Conservation (phyloP, 1,140 invertebrate species). For the Diprion similis region DNA sequence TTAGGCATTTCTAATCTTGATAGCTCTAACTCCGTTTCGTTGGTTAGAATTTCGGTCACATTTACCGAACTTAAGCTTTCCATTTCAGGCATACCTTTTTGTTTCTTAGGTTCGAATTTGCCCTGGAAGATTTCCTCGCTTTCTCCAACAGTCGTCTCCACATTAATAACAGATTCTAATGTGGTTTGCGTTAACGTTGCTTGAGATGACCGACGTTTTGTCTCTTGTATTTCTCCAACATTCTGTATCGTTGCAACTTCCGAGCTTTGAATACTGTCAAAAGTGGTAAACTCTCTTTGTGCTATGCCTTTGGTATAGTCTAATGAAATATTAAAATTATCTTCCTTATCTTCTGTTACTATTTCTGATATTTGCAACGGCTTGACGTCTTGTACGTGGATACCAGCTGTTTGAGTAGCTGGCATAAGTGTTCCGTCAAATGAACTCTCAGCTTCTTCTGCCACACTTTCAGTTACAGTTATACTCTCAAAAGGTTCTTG, state of each 20-base stretch:
- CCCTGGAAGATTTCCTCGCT: slow-evolving; percentile 37
- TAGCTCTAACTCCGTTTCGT: slow-evolving; percentile 45
- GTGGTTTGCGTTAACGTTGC: slow-evolving; percentile 54
- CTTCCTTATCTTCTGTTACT: slow-evolving; percentile 54
- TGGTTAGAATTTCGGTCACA: slow-evolving; percentile 37
- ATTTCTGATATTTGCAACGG: slow-evolving; percentile 57
- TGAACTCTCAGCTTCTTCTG: slow-evolving; percentile 52
- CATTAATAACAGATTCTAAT: slow-evolving; percentile 55
- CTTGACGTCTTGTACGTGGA: slow-evolving; percentile 54
- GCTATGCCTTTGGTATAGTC: slow-evolving; percentile 35
- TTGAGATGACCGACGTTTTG: slow-evolving; percentile 41
- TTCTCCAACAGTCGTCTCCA: slow-evolving; percentile 51
- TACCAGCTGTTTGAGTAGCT: slow-evolving; percentile 41
- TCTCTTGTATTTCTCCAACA: slow-evolving; percentile 40
- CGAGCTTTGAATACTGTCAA: slow-evolving; percentile 48
- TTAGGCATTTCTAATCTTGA: slow-evolving; percentile 16
- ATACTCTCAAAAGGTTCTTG: slow-evolving; percentile 55
- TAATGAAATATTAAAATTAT: slow-evolving; percentile 32
- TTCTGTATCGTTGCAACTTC: slow-evolving; percentile 49
- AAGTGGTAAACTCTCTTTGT: slow-evolving; percentile 42
- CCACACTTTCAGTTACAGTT: slow-evolving; percentile 49
- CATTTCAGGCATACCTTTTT: slow-evolving; percentile 40
- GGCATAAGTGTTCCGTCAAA: slow-evolving; percentile 48
- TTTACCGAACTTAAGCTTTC: slow-evolving; percentile 39
- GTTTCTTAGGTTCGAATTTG: slow-evolving; percentile 34